phyloP scores from a whole-genome alignment of 2,797 vertebrate genomes.

The Sparus aurata region DNA sequence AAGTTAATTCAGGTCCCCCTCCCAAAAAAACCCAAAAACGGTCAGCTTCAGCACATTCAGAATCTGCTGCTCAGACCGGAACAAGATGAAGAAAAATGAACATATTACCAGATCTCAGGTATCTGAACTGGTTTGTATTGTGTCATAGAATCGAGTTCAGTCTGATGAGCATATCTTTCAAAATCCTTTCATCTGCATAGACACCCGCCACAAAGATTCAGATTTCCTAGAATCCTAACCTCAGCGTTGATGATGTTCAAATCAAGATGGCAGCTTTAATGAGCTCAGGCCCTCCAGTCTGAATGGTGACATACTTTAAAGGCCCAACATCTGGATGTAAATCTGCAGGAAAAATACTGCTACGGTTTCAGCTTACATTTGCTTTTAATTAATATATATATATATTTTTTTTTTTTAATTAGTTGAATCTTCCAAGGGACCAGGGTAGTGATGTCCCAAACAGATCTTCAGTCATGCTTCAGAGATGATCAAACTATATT shows the following conservation, averaged over 20 bases:
- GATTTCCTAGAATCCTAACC: not conserved
- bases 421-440: too few species aligned
- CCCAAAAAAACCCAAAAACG: too few species aligned
- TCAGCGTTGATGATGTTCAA: not conserved
- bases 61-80: too few species aligned
- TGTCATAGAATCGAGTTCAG: too few species aligned
- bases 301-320: conserved; percentile 4
- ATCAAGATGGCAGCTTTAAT: conserved; percentile 3
- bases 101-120: too few species aligned
- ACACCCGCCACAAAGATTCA: not conserved
- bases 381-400: not conserved
- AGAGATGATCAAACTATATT: not conserved
- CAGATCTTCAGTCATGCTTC: not conserved
- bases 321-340: conserved; percentile 13
- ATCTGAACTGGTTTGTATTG: not conserved
- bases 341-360: conserved; percentile 22
- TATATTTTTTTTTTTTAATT: not conserved
- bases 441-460: too few species aligned
- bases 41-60: too few species aligned
- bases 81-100: too few species aligned
- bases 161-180: not conserved
- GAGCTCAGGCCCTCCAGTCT: not conserved
- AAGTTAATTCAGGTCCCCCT: not conserved
- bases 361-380: not conserved
- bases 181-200: not conserved